Percentiles rank a stretch among this genome's conserved stretches.
These are phyloP conservation scores for Oscheius sp. DNA, from an alignment of 2,888 invertebrate species.

Conservation along the genomic window DNA sequence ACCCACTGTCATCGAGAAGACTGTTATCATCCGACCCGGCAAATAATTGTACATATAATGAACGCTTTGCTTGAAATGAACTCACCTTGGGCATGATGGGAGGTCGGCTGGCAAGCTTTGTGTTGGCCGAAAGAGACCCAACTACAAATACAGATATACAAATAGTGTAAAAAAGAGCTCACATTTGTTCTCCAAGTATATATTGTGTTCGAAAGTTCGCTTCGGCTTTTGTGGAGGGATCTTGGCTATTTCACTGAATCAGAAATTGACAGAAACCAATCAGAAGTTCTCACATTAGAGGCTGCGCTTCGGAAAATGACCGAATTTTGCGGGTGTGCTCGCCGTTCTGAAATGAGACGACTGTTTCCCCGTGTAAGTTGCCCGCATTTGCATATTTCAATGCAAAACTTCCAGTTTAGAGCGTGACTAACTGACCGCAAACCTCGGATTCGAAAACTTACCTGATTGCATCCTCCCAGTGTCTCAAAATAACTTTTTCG, in stretches of 20 bases:
- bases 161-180: neutral
- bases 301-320: constrained; percentile 17
- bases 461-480: constrained; percentile 7
- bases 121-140: constrained; percentile 21
- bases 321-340: neutral
- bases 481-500: constrained; percentile 27
- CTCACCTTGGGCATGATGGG: constrained; percentile 26
- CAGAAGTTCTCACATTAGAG: neutral
- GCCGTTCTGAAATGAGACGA: constrained; percentile 14
- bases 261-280: neutral
- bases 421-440: neutral
- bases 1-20: constrained; percentile 50
- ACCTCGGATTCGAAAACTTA: neutral
- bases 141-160: constrained; percentile 4
- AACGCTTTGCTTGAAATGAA: neutral
- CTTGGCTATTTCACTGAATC: constrained; percentile 2
- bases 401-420: neutral
- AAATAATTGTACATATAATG: constrained; percentile 26
- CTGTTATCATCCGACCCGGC: constrained; percentile 44
- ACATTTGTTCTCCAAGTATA: constrained; percentile 22
- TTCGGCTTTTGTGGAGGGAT: constrained; percentile 37
- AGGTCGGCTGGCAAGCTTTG: constrained; percentile 12
- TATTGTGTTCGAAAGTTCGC: constrained; percentile 28
- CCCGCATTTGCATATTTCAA: constrained; percentile 23
- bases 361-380: constrained; percentile 4